Percentiles rank a stretch among this genome's conserved stretches.
Evolutionary conservation across 2,888 invertebrate genomes (phyloP).

Genomic region (Rhagophthalmus giganteus): DNA sequence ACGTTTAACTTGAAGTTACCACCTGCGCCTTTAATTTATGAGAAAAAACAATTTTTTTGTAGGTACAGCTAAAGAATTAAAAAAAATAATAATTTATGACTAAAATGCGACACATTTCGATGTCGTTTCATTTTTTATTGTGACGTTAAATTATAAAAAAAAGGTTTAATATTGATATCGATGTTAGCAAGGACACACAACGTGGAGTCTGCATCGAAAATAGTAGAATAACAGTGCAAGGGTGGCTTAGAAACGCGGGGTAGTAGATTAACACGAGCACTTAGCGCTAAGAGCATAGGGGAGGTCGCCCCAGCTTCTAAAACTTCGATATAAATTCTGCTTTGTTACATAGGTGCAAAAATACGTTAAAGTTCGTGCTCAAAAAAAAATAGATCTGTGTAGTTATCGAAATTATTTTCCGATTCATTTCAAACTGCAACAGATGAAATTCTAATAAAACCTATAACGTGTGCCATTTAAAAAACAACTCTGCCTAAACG

Average conservation of each 20-base stretch:
- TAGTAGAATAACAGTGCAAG: slow-evolving; percentile 47
- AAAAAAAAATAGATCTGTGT: not conserved
- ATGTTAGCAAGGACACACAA: slow-evolving; percentile 32
- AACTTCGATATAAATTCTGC: slow-evolving; percentile 28
- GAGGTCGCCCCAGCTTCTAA: slow-evolving; percentile 33
- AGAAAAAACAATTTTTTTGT: not conserved
- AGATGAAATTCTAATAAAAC: too few relatives aligned
- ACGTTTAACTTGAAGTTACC: slow-evolving; percentile 6
- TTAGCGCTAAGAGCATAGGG: slow-evolving; percentile 52
- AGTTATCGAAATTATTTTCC: not conserved
- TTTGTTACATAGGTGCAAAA: slow-evolving; percentile 16
- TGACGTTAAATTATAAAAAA: too few relatives aligned
- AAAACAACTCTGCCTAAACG: too few relatives aligned
- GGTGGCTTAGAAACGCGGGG: slow-evolving; percentile 41
- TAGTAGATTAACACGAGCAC: slow-evolving; percentile 51
- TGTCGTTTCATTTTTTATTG: too few relatives aligned
- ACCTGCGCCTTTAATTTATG: slow-evolving; percentile 10
- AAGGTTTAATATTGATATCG: slow-evolving; percentile 26
- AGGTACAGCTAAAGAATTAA: too few relatives aligned
- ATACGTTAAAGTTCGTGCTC: slow-evolving; percentile 11
- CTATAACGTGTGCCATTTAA: too few relatives aligned
- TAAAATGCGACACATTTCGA: too few relatives aligned
- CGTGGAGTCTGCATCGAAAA: slow-evolving; percentile 36
- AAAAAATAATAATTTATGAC: too few relatives aligned
- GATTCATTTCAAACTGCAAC: not conserved